phyloP scores from a whole-genome alignment of 2,888 invertebrate genomes.

The Hydriomena furcata region DNA sequence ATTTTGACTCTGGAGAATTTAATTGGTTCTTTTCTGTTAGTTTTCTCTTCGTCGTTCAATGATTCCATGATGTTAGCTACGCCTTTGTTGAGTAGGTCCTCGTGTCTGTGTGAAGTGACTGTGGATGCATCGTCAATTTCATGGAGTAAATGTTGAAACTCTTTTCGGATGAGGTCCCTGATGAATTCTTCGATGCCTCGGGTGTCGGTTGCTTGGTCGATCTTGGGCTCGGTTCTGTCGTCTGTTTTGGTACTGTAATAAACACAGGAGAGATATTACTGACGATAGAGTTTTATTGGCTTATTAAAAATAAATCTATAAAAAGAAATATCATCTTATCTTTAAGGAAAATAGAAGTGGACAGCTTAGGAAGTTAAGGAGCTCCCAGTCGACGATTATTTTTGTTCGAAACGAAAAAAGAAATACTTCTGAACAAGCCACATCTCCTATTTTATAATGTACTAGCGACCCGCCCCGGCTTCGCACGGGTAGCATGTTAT shows the following conservation, averaged over 20 bases:
- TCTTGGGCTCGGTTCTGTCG: conserved; percentile 45
- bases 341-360: too few species aligned
- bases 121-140: conserved; percentile 59
- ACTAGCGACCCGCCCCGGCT: too few species aligned
- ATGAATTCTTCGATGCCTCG: conserved; percentile 72
- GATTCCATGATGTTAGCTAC: conserved; percentile 66
- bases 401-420: too few species aligned
- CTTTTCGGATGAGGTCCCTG: conserved; percentile 67
- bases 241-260: conserved; percentile 41
- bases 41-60: conserved; percentile 46
- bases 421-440: too few species aligned
- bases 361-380: too few species aligned
- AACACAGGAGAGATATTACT: too few species aligned
- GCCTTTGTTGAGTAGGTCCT: conserved; percentile 63
- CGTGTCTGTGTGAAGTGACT: conserved; percentile 40
- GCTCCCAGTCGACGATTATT: too few species aligned
- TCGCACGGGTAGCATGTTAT: too few species aligned
- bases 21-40: conserved; percentile 46
- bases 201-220: conserved; percentile 73
- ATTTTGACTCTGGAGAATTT: conserved; percentile 73
- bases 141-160: conserved; percentile 63
- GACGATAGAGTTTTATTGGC: too few species aligned
- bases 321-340: too few species aligned
- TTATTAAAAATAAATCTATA: not conserved
- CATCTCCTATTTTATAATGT: too few species aligned